phyloP scores from a whole-genome alignment of 2,888 invertebrate genomes.

The Amblyjoppa proteus region DNA sequence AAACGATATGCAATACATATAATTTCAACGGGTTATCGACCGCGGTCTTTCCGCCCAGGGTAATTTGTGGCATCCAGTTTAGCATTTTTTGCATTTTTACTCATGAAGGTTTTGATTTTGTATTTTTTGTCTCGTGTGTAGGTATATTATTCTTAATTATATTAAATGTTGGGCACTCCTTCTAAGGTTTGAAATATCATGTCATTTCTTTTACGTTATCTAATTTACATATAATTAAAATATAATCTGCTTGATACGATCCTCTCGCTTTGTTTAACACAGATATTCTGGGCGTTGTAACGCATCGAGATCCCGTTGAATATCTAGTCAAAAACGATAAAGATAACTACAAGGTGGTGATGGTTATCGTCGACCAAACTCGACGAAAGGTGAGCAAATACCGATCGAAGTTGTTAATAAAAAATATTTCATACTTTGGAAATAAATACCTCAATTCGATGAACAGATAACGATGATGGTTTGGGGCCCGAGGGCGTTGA shows the following conservation, averaged over 20 bases:
- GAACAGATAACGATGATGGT: constrained; percentile 19
- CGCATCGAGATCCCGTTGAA: background rate
- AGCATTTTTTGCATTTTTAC: too few relatives aligned
- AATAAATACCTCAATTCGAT: background rate
- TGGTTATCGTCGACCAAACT: background rate
- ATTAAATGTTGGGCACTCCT: too few relatives aligned
- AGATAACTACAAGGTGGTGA: background rate
- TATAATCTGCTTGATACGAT: background rate
- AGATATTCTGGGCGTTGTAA: background rate
- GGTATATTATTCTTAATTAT: too few relatives aligned
- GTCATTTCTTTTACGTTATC: background rate
- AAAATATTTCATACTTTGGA: background rate
- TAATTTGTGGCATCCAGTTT: too few relatives aligned
- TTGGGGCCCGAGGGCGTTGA: background rate
- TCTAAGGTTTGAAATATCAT: too few relatives aligned
- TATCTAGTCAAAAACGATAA: background rate
- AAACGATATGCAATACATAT: too few relatives aligned
- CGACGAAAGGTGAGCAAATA: background rate
- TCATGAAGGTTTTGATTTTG: too few relatives aligned
- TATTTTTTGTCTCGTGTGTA: too few relatives aligned
- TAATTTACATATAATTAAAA: background rate
- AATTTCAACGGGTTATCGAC: too few relatives aligned
- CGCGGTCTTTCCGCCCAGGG: too few relatives aligned
- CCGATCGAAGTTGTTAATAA: background rate
- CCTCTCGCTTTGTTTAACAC: background rate